Percentiles rank a stretch among this genome's conserved stretches.
Conservation (phyloP, 2,888 invertebrate species). For the Liopterus haemorrhoidalis region DNA sequence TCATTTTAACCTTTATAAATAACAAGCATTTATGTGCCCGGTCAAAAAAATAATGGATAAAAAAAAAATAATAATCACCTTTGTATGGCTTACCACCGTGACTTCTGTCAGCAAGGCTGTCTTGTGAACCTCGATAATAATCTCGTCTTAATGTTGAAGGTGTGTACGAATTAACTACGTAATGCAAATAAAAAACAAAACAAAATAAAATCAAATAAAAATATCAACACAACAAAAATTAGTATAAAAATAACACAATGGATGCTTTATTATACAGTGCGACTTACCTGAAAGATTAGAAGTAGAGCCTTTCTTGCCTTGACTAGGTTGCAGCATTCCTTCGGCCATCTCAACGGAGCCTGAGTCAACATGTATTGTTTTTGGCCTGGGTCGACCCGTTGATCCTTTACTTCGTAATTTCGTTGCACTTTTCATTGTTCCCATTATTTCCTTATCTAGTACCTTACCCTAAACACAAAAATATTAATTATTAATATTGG, state of each 20-base stretch:
- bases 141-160: constrained; percentile 74
- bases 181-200: constrained; percentile 30
- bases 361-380: constrained; percentile 85
- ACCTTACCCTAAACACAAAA: constrained; percentile 63
- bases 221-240: constrained; percentile 17
- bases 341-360: constrained; percentile 72
- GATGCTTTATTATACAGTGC: constrained; percentile 29
- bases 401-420: constrained; percentile 61
- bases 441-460: constrained; percentile 63
- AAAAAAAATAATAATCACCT: constrained; percentile 55
- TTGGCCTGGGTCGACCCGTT: constrained; percentile 69
- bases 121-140: constrained; percentile 88
- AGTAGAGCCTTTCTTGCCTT: constrained; percentile 73
- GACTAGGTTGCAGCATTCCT: constrained; percentile 64
- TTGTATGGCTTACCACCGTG: constrained; percentile 59
- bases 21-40: constrained; percentile 16
- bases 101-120: constrained; percentile 72
- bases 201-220: constrained; percentile 32
- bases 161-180: constrained; percentile 45
- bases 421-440: constrained; percentile 55
- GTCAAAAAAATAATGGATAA: too few species aligned
- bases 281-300: constrained; percentile 74
- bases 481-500: neutral
- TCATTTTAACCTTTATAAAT: too few species aligned
- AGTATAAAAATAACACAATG: constrained; percentile 21